Evolutionary conservation across 2,113 vertebrate species (phyloP).

Genomic region (Parus major): DNA sequence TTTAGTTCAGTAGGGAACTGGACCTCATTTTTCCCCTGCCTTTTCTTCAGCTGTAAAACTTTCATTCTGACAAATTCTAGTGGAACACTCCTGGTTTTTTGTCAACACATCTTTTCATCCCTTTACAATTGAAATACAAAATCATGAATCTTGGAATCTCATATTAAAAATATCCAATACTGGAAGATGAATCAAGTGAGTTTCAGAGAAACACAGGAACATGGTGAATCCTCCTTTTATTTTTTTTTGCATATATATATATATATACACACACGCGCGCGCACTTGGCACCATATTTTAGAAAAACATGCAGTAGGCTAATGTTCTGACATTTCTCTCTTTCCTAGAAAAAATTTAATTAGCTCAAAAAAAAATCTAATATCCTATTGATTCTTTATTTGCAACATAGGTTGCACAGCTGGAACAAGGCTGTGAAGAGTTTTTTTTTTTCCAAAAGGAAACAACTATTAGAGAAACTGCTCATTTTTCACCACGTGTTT

Average conservation of each 20-base stretch:
- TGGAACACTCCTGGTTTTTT: not conserved
- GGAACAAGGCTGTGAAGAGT: not conserved
- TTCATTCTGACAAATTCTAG: not conserved
- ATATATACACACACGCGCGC: rapidly evolving
- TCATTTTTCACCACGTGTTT: not conserved
- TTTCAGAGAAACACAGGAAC: not conserved
- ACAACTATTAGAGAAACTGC: not conserved
- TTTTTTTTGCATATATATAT: not conserved
- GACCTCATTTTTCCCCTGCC: not conserved
- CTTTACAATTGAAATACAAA: not conserved
- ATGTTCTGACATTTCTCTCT: not conserved
- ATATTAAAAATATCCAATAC: not conserved
- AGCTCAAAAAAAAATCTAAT: not conserved
- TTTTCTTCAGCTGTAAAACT: not conserved
- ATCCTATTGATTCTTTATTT: not conserved
- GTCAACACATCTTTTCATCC: not conserved
- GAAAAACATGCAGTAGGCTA: not conserved
- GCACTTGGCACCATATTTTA: not conserved
- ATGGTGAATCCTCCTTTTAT: not conserved
- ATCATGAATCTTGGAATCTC: not conserved
- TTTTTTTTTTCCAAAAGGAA: not conserved
- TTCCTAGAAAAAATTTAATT: not conserved
- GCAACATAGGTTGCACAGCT: not conserved
- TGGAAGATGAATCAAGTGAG: not conserved
- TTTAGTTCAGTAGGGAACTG: not conserved